Conservation (phyloP, 2,888 invertebrate genomes). For the Melikaiella ostensackeni region DNA sequence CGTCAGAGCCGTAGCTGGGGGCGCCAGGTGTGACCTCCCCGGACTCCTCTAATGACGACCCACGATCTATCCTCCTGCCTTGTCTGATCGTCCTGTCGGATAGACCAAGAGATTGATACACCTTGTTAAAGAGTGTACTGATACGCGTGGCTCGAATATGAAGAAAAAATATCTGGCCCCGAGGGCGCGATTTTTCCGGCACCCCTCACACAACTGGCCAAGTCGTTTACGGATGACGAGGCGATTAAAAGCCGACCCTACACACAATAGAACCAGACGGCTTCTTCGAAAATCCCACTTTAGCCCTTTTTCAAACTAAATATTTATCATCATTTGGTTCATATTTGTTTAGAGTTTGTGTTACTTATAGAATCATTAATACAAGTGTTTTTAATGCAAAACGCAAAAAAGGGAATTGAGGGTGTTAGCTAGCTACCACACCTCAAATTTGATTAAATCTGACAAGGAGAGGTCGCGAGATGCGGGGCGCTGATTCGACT, state of each 20-base stretch:
- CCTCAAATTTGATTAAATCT: no score
- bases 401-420: no score
- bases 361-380: no score
- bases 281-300: not conserved
- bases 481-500: no score
- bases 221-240: conserved; percentile 18
- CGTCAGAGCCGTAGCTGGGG: conserved; percentile 64
- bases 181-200: conserved; percentile 59
- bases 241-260: conserved; percentile 9
- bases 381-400: no score
- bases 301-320: not conserved
- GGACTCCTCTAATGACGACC: conserved; percentile 60
- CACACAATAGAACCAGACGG: not conserved
- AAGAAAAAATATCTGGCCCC: conserved; percentile 52
- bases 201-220: conserved; percentile 42
- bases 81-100: conserved; percentile 57
- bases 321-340: not conserved
- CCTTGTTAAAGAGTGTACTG: conserved; percentile 64
- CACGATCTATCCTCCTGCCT: conserved; percentile 57
- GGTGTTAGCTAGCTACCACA: no score
- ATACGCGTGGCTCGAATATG: conserved; percentile 56
- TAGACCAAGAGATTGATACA: conserved; percentile 67
- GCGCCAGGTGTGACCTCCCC: conserved; percentile 67
- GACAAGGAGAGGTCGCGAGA: no score
- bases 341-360: no score